These are phyloP conservation scores for Nannobrachium achirus DNA, from an alignment of 2,113 vertebrate genomes.

Conservation along the genomic window DNA sequence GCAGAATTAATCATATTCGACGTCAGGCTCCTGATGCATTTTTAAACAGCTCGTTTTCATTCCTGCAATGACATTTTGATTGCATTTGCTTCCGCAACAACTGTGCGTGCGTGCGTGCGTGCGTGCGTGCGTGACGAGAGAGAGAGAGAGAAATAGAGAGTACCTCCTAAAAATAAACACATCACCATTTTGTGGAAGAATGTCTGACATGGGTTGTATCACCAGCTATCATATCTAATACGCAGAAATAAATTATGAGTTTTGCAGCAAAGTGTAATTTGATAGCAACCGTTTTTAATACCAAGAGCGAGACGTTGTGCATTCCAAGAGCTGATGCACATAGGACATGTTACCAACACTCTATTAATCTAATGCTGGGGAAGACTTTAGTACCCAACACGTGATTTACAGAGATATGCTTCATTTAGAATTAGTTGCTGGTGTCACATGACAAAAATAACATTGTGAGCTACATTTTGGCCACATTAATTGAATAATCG, in stretches of 20 bases:
- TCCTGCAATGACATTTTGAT: constrained; percentile 77
- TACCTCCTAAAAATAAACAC: constrained; percentile 68
- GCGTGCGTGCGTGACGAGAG: constrained; percentile 48
- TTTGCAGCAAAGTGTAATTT: constrained; percentile 65
- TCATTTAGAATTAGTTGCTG: too few species aligned
- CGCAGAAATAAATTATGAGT: constrained; percentile 67
- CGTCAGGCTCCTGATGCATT: constrained; percentile 70
- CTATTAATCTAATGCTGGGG: constrained; percentile 26
- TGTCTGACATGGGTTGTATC: constrained; percentile 67
- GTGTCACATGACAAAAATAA: too few species aligned
- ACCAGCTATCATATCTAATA: constrained; percentile 66
- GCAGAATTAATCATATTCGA: constrained; percentile 73
- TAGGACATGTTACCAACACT: constrained; percentile 13
- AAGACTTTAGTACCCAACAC: constrained; percentile 30
- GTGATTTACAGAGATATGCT: neutral
- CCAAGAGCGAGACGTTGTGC: constrained; percentile 21
- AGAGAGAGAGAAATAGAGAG: constrained; percentile 18
- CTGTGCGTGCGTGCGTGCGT: constrained; percentile 32
- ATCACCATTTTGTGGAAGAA: constrained; percentile 65
- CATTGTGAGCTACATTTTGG: too few species aligned
- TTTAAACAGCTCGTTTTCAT: constrained; percentile 76
- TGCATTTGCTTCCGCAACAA: constrained; percentile 73
- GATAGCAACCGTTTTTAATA: constrained; percentile 61
- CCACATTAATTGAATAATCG: too few species aligned
- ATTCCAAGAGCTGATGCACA: constrained; percentile 42